phyloP scores from a whole-genome alignment of 2,888 invertebrate genomes.

The Ametastegia equiseti region DNA sequence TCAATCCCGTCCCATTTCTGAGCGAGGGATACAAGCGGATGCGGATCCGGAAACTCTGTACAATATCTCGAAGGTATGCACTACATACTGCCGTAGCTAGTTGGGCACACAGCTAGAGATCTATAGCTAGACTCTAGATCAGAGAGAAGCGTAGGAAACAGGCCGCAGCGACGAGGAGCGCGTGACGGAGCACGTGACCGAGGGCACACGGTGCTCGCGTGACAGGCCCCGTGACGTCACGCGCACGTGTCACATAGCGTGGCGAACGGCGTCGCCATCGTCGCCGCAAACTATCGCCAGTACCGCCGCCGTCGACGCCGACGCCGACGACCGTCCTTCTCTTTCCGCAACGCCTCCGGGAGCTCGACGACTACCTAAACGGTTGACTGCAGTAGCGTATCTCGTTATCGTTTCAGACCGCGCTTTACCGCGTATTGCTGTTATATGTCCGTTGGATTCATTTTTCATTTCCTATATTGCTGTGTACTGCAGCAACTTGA shows the following conservation, averaged over 20 bases:
- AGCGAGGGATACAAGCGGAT: not conserved
- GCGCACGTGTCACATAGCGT: constrained; percentile 75
- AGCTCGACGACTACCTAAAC: constrained; percentile 50
- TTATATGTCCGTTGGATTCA: not conserved
- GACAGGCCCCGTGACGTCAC: constrained; percentile 74
- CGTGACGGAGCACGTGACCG: constrained; percentile 75
- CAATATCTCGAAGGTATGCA: not conserved
- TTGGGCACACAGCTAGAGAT: not conserved
- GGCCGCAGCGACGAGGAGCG: constrained; percentile 61
- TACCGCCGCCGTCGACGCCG: not conserved
- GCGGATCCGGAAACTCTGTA: not conserved
- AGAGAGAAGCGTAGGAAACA: constrained; percentile 35
- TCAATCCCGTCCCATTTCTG: not conserved
- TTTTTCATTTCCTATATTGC: too few relatives aligned
- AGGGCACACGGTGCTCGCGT: constrained; percentile 74
- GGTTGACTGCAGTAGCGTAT: constrained; percentile 67
- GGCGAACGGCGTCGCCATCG: constrained; percentile 59
- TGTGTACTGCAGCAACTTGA: too few relatives aligned
- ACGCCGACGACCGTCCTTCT: not conserved
- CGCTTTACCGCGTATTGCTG: not conserved
- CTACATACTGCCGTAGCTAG: not conserved
- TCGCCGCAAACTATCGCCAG: not conserved
- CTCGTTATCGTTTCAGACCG: constrained; percentile 30
- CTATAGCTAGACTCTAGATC: constrained; percentile 3
- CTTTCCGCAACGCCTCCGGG: constrained; percentile 34